Percentiles rank a stretch among this genome's conserved stretches.
Conservation (phyloP, 30 jellyfish, hydroid and myxozoan species). For the Pelagia noctiluca region DNA sequence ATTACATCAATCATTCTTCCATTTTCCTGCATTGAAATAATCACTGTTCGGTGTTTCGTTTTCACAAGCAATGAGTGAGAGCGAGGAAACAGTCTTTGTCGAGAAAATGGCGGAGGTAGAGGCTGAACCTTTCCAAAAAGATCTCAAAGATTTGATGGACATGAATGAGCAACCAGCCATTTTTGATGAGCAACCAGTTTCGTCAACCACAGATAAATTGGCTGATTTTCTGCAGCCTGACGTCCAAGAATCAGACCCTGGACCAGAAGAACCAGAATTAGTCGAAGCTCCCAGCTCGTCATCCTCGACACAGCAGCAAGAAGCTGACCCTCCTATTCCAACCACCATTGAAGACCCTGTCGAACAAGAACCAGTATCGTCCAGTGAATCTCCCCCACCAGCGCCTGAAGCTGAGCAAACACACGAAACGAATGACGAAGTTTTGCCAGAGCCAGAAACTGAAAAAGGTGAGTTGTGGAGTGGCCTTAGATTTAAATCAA, state of each 20-base stretch:
- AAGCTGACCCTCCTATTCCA: neutral
- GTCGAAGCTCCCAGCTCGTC: constrained; percentile 5
- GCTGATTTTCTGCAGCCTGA: constrained; percentile 64
- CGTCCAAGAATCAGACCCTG: constrained; percentile 13
- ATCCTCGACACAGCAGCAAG: neutral
- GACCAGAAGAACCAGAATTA: neutral
- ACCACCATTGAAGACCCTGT: too few species aligned
- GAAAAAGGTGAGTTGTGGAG: neutral
- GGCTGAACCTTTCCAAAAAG: constrained; percentile 55
- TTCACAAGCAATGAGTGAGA: constrained; percentile 49
- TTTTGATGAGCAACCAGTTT: constrained; percentile 62
- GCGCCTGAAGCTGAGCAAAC: neutral
- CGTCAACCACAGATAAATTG: constrained; percentile 73
- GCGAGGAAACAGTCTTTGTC: constrained; percentile 61
- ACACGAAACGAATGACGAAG: neutral
- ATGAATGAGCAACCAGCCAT: constrained; percentile 45
- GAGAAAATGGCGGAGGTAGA: constrained; percentile 70
- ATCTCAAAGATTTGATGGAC: constrained; percentile 40
- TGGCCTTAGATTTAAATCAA: too few species aligned
- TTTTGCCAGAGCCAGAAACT: neutral
- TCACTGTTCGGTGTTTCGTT: too few species aligned
- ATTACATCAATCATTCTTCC: too few species aligned
- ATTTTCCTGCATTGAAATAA: too few species aligned
- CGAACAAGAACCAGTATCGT: too few species aligned
- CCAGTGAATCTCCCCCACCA: too few species aligned